phyloP scores from a whole-genome alignment of 2,888 invertebrate species.

The Cheilosia urbana region DNA sequence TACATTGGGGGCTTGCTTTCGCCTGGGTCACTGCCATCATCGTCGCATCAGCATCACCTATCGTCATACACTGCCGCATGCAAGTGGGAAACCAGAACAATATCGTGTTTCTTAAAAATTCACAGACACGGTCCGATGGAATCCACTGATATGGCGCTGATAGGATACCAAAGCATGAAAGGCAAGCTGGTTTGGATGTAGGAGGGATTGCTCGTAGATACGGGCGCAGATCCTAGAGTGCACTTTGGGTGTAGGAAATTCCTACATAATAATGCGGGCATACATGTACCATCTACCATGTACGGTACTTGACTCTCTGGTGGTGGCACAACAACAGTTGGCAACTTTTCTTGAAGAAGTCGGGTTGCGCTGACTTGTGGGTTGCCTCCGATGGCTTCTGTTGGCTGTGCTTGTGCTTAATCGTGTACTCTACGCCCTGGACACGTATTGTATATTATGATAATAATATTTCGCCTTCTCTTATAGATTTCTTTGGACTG shows the following conservation, averaged over 20 bases:
- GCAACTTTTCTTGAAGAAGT: conserved; percentile 49
- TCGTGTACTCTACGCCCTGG: conserved; percentile 47
- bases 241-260: conserved; percentile 54
- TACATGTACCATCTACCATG: conserved; percentile 19
- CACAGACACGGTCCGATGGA: conserved; percentile 70
- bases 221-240: conserved; percentile 41
- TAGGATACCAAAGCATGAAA: conserved; percentile 52
- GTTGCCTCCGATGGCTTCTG: conserved; percentile 54
- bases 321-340: conserved; percentile 54
- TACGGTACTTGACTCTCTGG: conserved; percentile 45
- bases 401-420: conserved; percentile 42
- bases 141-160: conserved; percentile 60
- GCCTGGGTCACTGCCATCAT: conserved; percentile 44
- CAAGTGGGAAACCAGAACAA: conserved; percentile 69
- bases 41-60: conserved; percentile 31
- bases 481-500: neutral
- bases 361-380: conserved; percentile 37
- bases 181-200: conserved; percentile 43
- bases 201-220: conserved; percentile 45
- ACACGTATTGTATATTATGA: conserved; percentile 66
- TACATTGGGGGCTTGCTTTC: conserved; percentile 11
- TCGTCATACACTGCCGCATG: conserved; percentile 60
- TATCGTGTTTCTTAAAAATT: conserved; percentile 67
- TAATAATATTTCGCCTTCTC: conserved; percentile 43
- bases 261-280: conserved; percentile 62